Conservation (phyloP, 2,797 vertebrate species). For the Rhincodon typus region DNA sequence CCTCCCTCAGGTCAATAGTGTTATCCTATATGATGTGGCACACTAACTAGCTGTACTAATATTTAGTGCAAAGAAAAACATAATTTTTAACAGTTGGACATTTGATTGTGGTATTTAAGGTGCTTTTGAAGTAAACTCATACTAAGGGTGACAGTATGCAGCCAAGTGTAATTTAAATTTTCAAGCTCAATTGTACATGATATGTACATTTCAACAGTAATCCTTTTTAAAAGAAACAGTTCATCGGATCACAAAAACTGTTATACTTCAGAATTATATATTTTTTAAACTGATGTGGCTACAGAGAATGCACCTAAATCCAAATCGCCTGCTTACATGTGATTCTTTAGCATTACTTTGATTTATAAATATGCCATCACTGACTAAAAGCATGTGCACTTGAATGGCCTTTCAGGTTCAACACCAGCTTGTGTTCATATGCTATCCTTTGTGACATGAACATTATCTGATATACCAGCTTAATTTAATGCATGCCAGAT, state of each 20-base stretch:
- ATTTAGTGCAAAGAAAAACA: neutral
- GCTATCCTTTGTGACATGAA: constrained; percentile 45
- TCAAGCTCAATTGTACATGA: neutral
- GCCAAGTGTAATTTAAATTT: constrained; percentile 10
- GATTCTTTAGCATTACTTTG: constrained; percentile 39
- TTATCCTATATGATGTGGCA: neutral
- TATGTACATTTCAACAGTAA: neutral
- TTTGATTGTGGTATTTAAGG: neutral
- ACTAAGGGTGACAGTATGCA: neutral
- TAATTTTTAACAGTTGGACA: neutral
- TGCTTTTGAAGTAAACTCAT: neutral
- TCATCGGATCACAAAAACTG: constrained; percentile 38
- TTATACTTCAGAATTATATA: constrained; percentile 58
- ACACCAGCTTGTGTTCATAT: constrained; percentile 26
- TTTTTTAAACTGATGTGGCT: constrained; percentile 45
- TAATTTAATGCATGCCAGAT: constrained; percentile 60
- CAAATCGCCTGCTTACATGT: constrained; percentile 40
- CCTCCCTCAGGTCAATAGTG: no score
- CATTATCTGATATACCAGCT: constrained; percentile 45
- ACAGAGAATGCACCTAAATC: constrained; percentile 43
- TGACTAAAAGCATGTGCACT: constrained; percentile 60
- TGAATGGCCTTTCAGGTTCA: constrained; percentile 43
- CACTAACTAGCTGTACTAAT: no score
- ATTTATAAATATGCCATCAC: constrained; percentile 40
- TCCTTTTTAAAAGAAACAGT: neutral